Base-by-base conservation (phyloP, 2,888 invertebrate genomes). In the Noctua pronuba region DNA sequence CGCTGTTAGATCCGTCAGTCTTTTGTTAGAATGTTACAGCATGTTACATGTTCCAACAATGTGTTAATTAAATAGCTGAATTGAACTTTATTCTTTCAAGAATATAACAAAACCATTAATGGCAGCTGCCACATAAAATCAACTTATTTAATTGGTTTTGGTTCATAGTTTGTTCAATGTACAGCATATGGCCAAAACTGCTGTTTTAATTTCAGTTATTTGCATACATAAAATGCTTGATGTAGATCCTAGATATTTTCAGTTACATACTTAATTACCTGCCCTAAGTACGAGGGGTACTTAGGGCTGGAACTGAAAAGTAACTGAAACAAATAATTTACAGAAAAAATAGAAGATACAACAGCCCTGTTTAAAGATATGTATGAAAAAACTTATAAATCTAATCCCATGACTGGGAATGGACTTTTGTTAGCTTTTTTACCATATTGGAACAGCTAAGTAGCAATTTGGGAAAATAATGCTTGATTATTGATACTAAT, bases 401-500 rank as follows among this genome's bases (percentile, higher is more conserved):
- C 18, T 28, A 28, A 66, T 49, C 18, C 41, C 55, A 60, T 79
- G 41, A 79, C 49, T 49, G 62, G 44, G 24, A 72, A 38, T 46
- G 8, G 21, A 24, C 8, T 11, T 58, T n/a, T 7, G 1, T 24
- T 7, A 0, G 11, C 0, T 18, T 60, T 69, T 24, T 16, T 38
- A 10, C 16, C 35, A 1, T 60, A 46, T 0, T 84, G 44, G 18
- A 35, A 38, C 11, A 35, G 10, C 1, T 78, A 3, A 4, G 31
- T 28, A 44, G 21, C 18, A 73, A 49, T 73, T 11, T 28, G 52
- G 13, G 35, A 71, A 73, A 66, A 44, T 60, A 49, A 41, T 62
- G 66, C n/a, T 75, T 71, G 70, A 44, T 0, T 65, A 44, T 2
- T 67, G 46, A 24, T 73, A 58, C 1, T 70, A 83, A 74, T 82